Conservation (phyloP, 2,888 invertebrate genomes). For the Agonum fuliginosum region DNA sequence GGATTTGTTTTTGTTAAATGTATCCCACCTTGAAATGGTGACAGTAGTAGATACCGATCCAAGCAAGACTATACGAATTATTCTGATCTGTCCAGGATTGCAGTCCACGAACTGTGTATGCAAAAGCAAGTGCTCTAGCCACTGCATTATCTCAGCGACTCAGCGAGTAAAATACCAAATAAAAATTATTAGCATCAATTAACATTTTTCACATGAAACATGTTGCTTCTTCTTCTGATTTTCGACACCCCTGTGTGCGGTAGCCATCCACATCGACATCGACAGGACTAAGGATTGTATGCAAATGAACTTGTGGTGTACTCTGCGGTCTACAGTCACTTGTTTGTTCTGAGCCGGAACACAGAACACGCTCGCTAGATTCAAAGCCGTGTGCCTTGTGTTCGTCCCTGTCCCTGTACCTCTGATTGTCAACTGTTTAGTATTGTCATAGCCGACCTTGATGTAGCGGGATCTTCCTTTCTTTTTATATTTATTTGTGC, state of each 20-base stretch:
- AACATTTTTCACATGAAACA: too few relatives aligned
- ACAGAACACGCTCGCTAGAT: neutral
- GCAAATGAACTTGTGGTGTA: constrained; percentile 18
- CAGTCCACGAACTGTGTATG: too few relatives aligned
- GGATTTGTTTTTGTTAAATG: too few relatives aligned
- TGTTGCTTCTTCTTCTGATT: too few relatives aligned
- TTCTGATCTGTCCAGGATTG: too few relatives aligned
- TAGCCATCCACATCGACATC: neutral
- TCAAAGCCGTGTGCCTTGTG: neutral
- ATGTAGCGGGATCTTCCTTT: constrained; percentile 27
- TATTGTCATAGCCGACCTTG: constrained; percentile 28
- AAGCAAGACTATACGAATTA: too few relatives aligned
- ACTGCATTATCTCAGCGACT: too few relatives aligned
- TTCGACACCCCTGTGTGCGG: neutral
- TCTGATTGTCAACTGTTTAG: constrained; percentile 40
- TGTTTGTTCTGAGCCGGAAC: constrained; percentile 27
- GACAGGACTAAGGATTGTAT: constrained; percentile 25
- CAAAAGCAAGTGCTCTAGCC: too few relatives aligned
- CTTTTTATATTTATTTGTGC: neutral
- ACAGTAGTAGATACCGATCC: too few relatives aligned
- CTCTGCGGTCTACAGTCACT: neutral
- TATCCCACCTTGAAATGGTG: too few relatives aligned
- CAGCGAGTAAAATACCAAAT: too few relatives aligned
- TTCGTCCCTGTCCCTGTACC: constrained; percentile 8
- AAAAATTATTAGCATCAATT: too few relatives aligned